phyloP scores from a whole-genome alignment of 2,113 vertebrate genomes.

The Menidia beryllina region DNA sequence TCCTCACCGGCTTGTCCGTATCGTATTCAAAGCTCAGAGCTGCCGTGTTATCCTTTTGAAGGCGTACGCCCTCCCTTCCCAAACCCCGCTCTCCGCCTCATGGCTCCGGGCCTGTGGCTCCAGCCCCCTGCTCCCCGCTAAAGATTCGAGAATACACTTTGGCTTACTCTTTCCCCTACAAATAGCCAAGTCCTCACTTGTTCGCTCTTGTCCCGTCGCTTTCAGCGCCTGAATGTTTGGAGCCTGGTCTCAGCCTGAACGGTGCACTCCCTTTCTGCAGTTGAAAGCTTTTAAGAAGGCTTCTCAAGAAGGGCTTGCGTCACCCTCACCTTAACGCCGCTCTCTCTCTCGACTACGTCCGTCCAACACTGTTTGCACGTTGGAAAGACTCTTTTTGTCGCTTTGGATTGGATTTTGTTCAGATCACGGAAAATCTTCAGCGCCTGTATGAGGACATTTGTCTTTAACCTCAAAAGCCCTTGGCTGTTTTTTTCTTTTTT shows the following conservation, averaged over 20 bases:
- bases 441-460: neutral
- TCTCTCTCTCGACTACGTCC: conserved; percentile 14
- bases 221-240: neutral
- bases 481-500: neutral
- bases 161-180: neutral
- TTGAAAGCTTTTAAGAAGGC: conserved; percentile 3
- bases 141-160: neutral
- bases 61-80: neutral
- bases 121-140: neutral
- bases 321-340: too few species aligned
- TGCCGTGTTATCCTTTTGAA: conserved; percentile 32
- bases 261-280: conserved; percentile 32
- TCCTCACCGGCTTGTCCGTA: conserved; percentile 9
- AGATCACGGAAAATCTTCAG: neutral
- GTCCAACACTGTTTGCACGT: neutral
- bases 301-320: neutral
- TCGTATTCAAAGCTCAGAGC: conserved; percentile 42
- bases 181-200: conserved; percentile 43
- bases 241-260: conserved; percentile 6
- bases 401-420: neutral
- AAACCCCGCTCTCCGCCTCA: neutral
- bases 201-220: conserved; percentile 33
- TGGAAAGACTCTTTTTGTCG: neutral
- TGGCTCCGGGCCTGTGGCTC: conserved; percentile 25
- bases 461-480: neutral